These are phyloP conservation scores for Lamprotornis superbus DNA, from an alignment of 2,113 vertebrate species.

Conservation along the genomic window DNA sequence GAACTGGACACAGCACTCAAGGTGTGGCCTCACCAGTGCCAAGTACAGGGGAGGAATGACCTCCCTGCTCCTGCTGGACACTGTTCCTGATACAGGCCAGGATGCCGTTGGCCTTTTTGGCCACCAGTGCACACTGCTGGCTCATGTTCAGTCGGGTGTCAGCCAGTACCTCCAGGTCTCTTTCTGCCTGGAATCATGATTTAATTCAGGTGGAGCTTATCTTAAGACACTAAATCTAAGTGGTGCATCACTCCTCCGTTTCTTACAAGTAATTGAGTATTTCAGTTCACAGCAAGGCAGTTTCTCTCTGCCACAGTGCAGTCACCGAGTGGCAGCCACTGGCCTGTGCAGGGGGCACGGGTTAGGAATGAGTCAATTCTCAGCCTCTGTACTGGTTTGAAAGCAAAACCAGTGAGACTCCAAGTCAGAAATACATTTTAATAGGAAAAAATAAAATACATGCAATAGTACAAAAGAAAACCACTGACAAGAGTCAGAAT, in stretches of 20 bases:
- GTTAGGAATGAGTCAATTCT: background rate
- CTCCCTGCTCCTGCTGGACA: background rate
- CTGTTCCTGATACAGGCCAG: background rate
- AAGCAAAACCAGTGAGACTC: no score
- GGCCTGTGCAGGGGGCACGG: background rate
- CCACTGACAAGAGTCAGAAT: no score
- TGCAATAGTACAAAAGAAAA: no score
- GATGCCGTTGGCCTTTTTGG: background rate
- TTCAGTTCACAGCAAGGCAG: background rate
- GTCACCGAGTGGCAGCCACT: background rate
- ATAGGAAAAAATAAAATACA: no score
- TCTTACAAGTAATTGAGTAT: background rate
- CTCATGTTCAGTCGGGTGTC: background rate
- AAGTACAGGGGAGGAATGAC: rapidly evolving
- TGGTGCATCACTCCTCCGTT: background rate
- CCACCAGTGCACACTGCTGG: background rate
- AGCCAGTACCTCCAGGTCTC: background rate
- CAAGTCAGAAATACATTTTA: no score
- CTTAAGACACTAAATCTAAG: background rate
- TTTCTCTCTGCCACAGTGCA: background rate
- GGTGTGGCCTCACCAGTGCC: background rate
- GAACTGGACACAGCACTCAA: background rate
- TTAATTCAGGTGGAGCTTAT: background rate
- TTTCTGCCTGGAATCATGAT: background rate
- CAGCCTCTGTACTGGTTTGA: background rate